phyloP scores from a whole-genome alignment of 2,888 invertebrate species.

The Macaria liturata region DNA sequence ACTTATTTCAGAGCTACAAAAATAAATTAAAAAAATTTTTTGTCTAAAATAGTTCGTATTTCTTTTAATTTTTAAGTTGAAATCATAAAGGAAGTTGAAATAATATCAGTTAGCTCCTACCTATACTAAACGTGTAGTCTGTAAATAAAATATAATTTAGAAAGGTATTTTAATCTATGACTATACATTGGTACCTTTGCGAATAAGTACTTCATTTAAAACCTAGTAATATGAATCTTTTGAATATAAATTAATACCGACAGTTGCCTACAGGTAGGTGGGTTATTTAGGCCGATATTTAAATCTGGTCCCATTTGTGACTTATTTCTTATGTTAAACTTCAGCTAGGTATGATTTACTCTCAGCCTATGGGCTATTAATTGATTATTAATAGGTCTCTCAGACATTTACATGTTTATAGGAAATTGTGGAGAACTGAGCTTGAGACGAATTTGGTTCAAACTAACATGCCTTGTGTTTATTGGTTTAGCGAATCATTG shows the following conservation, averaged over 20 bases:
- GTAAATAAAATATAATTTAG: too few relatives aligned
- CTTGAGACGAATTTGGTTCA: constrained; percentile 28
- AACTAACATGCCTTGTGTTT: constrained; percentile 28
- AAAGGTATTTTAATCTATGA: too few relatives aligned
- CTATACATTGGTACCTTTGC: too few relatives aligned
- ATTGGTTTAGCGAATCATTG: constrained; percentile 13
- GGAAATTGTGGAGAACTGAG: constrained; percentile 37
- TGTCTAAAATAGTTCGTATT: too few relatives aligned
- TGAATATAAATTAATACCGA: constrained; percentile 49
- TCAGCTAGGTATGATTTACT: constrained; percentile 64
- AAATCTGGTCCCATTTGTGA: constrained; percentile 63
- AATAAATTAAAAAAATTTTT: too few relatives aligned
- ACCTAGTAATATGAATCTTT: background rate
- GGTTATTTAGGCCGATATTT: constrained; percentile 57
- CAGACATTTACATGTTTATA: constrained; percentile 44
- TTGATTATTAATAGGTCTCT: constrained; percentile 56
- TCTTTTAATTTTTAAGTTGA: too few relatives aligned
- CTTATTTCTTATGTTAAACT: constrained; percentile 58
- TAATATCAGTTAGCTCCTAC: too few relatives aligned
- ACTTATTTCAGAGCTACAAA: too few relatives aligned
- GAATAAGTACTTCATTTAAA: too few relatives aligned
- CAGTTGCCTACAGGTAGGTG: constrained; percentile 57
- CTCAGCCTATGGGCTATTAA: constrained; percentile 52
- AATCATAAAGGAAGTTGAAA: too few relatives aligned
- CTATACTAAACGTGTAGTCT: too few relatives aligned